Evolutionary conservation across 2,113 vertebrate genomes (phyloP), one percentile per base, ranked within the genome.

Genomic region (Dolichallabes microphthalmus): DNA sequence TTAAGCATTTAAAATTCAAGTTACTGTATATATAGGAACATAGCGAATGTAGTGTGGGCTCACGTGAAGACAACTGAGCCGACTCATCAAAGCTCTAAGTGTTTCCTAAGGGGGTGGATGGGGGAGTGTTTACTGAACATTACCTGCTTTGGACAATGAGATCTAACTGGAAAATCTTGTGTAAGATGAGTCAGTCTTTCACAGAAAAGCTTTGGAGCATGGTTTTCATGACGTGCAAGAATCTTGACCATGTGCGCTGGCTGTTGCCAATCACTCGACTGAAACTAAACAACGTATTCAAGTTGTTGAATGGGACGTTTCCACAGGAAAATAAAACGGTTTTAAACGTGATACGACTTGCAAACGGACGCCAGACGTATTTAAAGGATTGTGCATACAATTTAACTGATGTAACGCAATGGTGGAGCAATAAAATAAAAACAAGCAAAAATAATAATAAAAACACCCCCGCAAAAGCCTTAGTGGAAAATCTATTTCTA

Each of bases 311-410:
- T 39, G 19, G 79, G 78, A 75, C 68, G 77, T 73, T 88, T 81
- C 82, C 71, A 78, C 66, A 64, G 13, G 39, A 57, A 32, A 81
- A 76, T 61, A 82, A 55, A 45, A 81, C 32, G 17, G 11, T 82
- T 85, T n/a, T 32, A 75, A 85, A 86, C 81, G 61, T 76, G 81
- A 86, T 80, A 80, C 30, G 55, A 82, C 87, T 88, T 84, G 76
- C 86, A 84, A 88, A 86, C n/a, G 35, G 63, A 58, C 71, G 61
- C 35, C 77, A 84, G 52, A 30, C 19, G 60, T 80, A 57, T 74
- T 60, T 35, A 60, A 80, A 73, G 80, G 71, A 71, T 82, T 61
- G 79, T 58, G 77, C 22, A 66, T 60, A 39, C 17, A 69, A 77
- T 32, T 53, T 6, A 35, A 45, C 68, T 22, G 68, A 39, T 69